Percentiles rank a stretch among this genome's conserved stretches.
Conservation (phyloP, 2,888 invertebrate species). For the Heliconius erato region DNA sequence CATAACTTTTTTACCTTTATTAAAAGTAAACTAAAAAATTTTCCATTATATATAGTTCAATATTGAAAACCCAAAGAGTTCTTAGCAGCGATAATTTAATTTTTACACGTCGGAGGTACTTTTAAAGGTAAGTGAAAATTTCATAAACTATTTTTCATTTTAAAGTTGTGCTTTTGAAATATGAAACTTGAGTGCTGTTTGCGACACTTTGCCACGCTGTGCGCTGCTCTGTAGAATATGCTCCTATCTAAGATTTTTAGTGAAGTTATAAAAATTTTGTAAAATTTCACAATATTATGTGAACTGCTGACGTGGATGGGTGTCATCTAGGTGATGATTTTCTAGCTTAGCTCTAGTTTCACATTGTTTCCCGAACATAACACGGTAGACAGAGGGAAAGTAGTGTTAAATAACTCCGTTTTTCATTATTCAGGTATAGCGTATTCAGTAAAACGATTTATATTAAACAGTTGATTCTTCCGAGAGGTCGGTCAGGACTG, state of each 20-base stretch:
- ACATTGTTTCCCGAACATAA: too few species aligned
- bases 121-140: slow-evolving; percentile 33
- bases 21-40: not conserved
- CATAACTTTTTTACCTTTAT: not conserved
- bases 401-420: too few species aligned
- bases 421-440: too few species aligned
- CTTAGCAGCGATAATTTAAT: slow-evolving; percentile 19
- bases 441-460: too few species aligned
- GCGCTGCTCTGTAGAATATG: not conserved
- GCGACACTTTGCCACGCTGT: slow-evolving; percentile 17
- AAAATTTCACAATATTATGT: not conserved
- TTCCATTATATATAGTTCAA: not conserved
- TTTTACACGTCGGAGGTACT: slow-evolving; percentile 17
- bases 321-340: not conserved
- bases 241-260: not conserved
- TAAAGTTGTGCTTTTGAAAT: slow-evolving; percentile 29
- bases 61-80: slow-evolving; percentile 10
- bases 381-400: too few species aligned
- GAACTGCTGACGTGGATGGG: too few species aligned
- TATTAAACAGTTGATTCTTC: too few species aligned
- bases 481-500: too few species aligned
- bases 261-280: slow-evolving; percentile 12
- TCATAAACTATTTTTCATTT: slow-evolving; percentile 33
- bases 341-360: too few species aligned
- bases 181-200: slow-evolving; percentile 29